Evolutionary conservation across 2,797 vertebrate species (phyloP).

Genomic region (Onychomys leucogaster): DNA sequence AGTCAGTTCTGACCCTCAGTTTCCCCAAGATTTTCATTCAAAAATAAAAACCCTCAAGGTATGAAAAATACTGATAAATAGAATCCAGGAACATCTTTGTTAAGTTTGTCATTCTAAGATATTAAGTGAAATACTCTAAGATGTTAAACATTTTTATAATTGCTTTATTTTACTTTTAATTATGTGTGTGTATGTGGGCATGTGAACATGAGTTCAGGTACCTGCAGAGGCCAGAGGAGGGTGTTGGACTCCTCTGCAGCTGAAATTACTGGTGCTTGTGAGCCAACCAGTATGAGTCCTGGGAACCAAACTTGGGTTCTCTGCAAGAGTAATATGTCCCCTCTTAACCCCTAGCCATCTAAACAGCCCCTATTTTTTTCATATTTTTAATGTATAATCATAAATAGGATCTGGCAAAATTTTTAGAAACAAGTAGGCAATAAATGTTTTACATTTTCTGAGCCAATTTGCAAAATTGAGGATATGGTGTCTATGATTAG

Average conservation of each 20-base stretch:
- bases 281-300: background rate
- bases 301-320: background rate
- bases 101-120: background rate
- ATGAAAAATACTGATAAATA: background rate
- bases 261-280: background rate
- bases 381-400: conserved; percentile 12
- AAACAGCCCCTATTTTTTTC: background rate
- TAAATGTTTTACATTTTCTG: background rate
- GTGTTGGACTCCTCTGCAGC: background rate
- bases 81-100: background rate
- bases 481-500: background rate
- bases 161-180: background rate
- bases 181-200: background rate
- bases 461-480: background rate
- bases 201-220: background rate
- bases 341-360: background rate
- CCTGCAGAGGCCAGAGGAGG: background rate
- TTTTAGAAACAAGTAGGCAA: background rate
- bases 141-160: background rate
- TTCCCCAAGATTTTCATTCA: background rate
- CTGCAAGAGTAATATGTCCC: background rate
- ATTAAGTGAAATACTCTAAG: background rate
- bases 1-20: background rate
- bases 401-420: background rate
- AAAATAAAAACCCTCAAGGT: background rate